Conservation (phyloP, 2,888 invertebrate genomes). For the Eurytoma adleriae region DNA sequence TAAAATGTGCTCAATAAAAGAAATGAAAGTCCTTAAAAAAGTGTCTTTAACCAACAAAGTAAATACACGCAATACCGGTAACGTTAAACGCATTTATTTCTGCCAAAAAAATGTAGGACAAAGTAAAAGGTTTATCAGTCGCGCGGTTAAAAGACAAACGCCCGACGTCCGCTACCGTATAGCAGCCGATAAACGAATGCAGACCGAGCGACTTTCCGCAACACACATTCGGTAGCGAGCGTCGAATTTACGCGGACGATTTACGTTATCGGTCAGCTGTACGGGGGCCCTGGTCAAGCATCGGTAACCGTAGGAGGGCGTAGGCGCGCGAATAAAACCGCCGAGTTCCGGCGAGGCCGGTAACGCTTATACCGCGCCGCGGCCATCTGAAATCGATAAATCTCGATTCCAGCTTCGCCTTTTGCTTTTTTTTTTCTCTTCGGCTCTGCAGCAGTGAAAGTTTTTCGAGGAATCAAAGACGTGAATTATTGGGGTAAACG, state of each 20-base stretch:
- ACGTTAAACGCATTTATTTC: neutral
- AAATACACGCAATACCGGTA: neutral
- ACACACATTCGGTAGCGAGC: conserved; percentile 46
- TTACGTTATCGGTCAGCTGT: conserved; percentile 49
- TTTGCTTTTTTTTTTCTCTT: conserved; percentile 30
- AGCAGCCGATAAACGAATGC: conserved; percentile 23
- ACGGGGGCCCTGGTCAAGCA: neutral
- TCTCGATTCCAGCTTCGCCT: conserved; percentile 53
- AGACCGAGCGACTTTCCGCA: neutral
- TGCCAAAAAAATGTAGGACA: neutral
- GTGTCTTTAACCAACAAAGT: neutral
- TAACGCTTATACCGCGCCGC: conserved; percentile 43
- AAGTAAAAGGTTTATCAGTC: conserved; percentile 15
- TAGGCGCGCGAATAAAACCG: conserved; percentile 5
- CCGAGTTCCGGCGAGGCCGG: conserved; percentile 8
- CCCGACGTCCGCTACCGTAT: conserved; percentile 33
- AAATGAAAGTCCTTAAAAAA: neutral
- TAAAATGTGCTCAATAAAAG: too few species aligned
- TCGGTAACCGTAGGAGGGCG: neutral
- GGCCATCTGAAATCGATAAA: conserved; percentile 59
- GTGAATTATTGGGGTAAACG: conserved; percentile 46
- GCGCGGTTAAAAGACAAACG: conserved; percentile 14
- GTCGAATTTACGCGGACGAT: conserved; percentile 54
- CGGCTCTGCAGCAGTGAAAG: conserved; percentile 22
- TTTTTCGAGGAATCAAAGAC: conserved; percentile 26